Evolutionary conservation across 1,140 invertebrate genomes (phyloP).

Genomic region (Pentalonia nigronervosa): DNA sequence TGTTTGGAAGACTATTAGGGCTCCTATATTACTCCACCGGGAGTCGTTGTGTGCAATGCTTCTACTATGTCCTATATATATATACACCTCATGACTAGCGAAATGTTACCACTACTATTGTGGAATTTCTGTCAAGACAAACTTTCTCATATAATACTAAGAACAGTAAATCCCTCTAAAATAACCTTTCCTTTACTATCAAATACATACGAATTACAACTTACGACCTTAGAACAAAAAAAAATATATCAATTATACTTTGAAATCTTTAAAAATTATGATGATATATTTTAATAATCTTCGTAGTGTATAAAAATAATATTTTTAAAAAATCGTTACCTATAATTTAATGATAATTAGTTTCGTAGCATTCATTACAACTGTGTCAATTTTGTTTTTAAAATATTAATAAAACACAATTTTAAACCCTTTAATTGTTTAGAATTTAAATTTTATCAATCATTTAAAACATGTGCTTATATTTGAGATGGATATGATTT

Average conservation of each 20-base stretch:
- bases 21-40: constrained; percentile 62
- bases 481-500: neutral
- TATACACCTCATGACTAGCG: constrained; percentile 32
- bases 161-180: constrained; percentile 42
- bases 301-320: neutral
- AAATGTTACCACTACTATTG: constrained; percentile 36
- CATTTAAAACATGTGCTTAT: neutral
- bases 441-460: neutral
- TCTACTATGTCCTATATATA: constrained; percentile 32
- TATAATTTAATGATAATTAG: neutral
- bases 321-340: neutral
- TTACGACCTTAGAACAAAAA: neutral
- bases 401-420: neutral
- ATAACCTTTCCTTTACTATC: constrained; percentile 31
- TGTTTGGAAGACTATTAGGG: constrained; percentile 63
- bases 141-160: constrained; percentile 45
- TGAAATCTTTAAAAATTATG: neutral
- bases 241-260: neutral
- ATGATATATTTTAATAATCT: neutral
- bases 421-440: neutral
- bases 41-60: constrained; percentile 60
- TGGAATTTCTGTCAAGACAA: constrained; percentile 39
- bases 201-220: constrained; percentile 21
- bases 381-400: neutral
- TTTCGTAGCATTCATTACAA: neutral